Conservation (phyloP, 2,888 invertebrate species). For the Acrobasis suavella region DNA sequence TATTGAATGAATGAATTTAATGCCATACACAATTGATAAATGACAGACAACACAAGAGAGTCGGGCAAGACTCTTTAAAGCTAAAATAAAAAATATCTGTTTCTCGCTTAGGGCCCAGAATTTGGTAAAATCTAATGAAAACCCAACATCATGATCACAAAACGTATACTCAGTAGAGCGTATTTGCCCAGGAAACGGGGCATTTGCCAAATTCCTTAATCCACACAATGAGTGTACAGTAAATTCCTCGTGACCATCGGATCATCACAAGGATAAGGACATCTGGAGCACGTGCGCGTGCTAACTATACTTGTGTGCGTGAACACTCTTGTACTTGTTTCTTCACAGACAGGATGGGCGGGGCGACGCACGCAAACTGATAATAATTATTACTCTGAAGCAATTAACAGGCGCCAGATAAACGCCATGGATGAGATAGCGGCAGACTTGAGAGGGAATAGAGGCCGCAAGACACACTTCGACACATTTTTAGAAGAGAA, state of each 20-base stretch:
- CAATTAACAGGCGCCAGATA: constrained; percentile 80
- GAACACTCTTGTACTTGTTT: constrained; percentile 34
- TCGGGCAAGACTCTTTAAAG: too few relatives aligned
- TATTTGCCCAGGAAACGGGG: constrained; percentile 7
- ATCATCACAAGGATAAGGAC: constrained; percentile 34
- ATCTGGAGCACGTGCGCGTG: constrained; percentile 55
- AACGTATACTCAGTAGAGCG: neutral
- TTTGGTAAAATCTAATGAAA: neutral
- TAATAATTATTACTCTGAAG: constrained; percentile 77
- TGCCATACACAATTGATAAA: too few relatives aligned
- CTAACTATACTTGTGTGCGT: constrained; percentile 35
- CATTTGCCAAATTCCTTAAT: constrained; percentile 24
- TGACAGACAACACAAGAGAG: too few relatives aligned
- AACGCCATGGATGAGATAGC: constrained; percentile 65
- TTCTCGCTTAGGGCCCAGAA: too few relatives aligned
- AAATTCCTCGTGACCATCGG: constrained; percentile 40
- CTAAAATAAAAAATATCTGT: too few relatives aligned
- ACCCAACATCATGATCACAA: neutral
- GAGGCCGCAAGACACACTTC: constrained; percentile 42
- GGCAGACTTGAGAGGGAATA: constrained; percentile 47
- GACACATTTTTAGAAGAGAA: constrained; percentile 39
- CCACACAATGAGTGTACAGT: constrained; percentile 24
- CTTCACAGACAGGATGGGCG: constrained; percentile 58
- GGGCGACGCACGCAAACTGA: constrained; percentile 70
- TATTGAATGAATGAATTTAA: too few relatives aligned